A percentile compares a stretch with the other conserved stretches of the same genome.
These are phyloP conservation scores for Nasonia longicornis DNA, from an alignment of 1,140 invertebrate genomes.

Conservation along the genomic window DNA sequence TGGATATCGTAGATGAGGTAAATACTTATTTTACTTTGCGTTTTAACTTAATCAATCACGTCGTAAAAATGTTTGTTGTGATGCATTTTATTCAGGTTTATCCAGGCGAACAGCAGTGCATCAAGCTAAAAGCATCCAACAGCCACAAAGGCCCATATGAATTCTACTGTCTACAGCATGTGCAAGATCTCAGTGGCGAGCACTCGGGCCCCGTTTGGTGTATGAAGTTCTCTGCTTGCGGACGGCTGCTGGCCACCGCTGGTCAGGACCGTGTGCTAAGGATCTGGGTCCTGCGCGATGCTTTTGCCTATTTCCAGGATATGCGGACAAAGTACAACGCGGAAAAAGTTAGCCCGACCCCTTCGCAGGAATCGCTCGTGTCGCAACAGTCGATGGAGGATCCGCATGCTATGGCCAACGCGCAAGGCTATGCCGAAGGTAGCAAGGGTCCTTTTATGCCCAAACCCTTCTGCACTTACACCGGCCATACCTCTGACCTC, in stretches of 20 bases:
- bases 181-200: constrained; percentile 83
- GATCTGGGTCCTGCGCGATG: constrained; percentile 93
- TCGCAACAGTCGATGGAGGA: constrained; percentile 81
- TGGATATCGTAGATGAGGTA: constrained; percentile 86
- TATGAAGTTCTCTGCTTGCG: constrained; percentile 98
- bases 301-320: constrained; percentile 91
- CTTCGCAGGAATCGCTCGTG: constrained; percentile 88
- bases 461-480: constrained; percentile 93
- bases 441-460: constrained; percentile 86
- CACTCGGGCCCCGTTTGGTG: constrained; percentile 97
- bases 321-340: constrained; percentile 94
- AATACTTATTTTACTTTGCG: constrained; percentile 29
- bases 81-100: constrained; percentile 50
- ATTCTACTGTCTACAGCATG: constrained; percentile 83
- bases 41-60: background rate
- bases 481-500: constrained; percentile 95
- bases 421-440: constrained; percentile 63
- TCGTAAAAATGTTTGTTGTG: too few relatives aligned
- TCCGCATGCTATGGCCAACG: constrained; percentile 70
- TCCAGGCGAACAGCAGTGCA: constrained; percentile 81
- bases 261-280: constrained; percentile 94
- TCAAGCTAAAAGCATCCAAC: constrained; percentile 93
- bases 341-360: constrained; percentile 89
- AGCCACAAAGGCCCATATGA: constrained; percentile 97
- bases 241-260: constrained; percentile 91